Conservation (phyloP, 2,113 vertebrate genomes). For the Clarias gariepinus region DNA sequence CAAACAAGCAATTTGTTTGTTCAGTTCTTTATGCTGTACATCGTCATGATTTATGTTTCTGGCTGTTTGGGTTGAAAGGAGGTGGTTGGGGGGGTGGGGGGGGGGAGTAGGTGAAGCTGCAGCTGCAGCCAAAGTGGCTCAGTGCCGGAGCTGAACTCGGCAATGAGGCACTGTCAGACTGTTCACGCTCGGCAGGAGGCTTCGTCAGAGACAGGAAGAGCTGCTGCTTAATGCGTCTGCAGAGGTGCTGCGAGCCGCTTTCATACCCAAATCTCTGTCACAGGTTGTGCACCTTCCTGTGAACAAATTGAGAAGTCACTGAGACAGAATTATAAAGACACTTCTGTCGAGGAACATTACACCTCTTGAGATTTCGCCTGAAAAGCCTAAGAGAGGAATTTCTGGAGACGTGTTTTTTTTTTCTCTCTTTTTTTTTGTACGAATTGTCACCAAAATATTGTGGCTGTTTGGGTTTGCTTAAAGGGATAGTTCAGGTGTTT, state of each 20-base stretch:
- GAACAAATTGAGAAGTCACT: conserved; percentile 37
- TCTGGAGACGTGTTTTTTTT: conserved; percentile 33
- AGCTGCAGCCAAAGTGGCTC: conserved; percentile 13
- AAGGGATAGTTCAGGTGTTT: no score
- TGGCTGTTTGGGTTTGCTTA: conserved; percentile 24
- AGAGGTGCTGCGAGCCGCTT: neutral
- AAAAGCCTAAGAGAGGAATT: conserved; percentile 32
- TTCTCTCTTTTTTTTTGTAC: neutral
- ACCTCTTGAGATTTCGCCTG: conserved; percentile 14
- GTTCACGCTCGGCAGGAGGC: neutral
- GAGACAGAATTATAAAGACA: conserved; percentile 24
- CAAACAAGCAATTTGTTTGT: conserved; percentile 44
- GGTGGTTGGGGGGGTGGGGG: neutral
- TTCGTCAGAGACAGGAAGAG: conserved; percentile 25
- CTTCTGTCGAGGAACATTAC: conserved; percentile 2
- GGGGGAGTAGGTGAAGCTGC: neutral
- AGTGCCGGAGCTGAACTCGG: neutral
- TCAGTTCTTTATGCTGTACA: conserved; percentile 25
- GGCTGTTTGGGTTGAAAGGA: neutral
- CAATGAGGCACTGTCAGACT: neutral
- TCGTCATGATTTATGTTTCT: conserved; percentile 45
- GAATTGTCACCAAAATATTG: conserved; percentile 20
- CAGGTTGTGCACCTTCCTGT: conserved; percentile 21
- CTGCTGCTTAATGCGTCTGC: conserved; percentile 5
- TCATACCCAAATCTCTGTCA: conserved; percentile 25